Percentiles rank a stretch among this genome's conserved stretches.
Evolutionary conservation across 2,797 vertebrate genomes (phyloP).

Genomic region (Dromococcyx pavoninus): DNA sequence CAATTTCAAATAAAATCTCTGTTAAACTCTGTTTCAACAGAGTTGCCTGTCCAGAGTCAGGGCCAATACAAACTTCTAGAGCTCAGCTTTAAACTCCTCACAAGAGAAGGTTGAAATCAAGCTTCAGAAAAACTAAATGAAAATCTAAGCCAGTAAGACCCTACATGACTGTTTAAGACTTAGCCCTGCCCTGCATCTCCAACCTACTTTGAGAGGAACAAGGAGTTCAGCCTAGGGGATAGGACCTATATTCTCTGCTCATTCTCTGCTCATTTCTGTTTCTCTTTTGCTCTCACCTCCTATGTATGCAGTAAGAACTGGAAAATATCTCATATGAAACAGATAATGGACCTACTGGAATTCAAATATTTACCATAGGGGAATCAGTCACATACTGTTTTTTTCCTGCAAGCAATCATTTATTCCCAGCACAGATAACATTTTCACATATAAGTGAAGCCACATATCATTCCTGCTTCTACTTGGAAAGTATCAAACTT

Average conservation of each 20-base stretch:
- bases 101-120: not conserved
- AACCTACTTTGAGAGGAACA: not conserved
- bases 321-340: slow-evolving; percentile 23
- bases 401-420: not conserved
- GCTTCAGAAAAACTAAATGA: not conserved
- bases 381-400: not conserved
- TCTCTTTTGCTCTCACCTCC: not conserved
- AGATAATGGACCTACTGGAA: slow-evolving; percentile 11
- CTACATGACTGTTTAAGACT: not conserved
- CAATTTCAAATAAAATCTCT: not conserved
- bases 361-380: slow-evolving; percentile 2
- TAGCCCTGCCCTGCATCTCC: not conserved
- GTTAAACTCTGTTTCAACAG: not conserved
- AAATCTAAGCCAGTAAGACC: not conserved
- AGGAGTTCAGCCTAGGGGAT: not conserved
- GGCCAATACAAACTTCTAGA: not conserved
- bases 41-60: not conserved
- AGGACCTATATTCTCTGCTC: not conserved
- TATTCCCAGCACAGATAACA: not conserved
- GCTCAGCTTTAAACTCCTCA: not conserved
- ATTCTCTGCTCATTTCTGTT: not conserved
- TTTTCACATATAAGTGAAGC: not conserved
- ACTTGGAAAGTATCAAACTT: not conserved
- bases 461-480: not conserved
- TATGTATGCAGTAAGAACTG: not conserved